A percentile compares a stretch with the other conserved stretches of the same genome.
These are phyloP conservation scores for Cossypha dichroa DNA, from an alignment of 2,797 vertebrate species.

Conservation along the genomic window DNA sequence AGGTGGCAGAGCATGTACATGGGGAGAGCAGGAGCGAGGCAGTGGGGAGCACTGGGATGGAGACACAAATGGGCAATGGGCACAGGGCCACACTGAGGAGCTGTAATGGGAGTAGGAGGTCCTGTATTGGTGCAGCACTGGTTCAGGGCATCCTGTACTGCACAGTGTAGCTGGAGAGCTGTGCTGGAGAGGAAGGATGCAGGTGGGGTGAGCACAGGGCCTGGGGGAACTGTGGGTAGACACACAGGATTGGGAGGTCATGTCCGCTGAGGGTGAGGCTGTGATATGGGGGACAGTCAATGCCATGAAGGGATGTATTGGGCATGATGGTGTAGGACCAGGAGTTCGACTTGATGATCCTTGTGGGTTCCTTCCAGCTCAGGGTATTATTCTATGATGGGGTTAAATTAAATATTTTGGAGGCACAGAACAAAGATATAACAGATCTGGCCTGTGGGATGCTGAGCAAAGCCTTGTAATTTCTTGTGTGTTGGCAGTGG, in stretches of 20 bases:
- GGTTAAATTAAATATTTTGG: background rate
- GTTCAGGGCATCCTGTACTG: background rate
- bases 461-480: background rate
- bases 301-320: background rate
- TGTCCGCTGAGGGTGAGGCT: background rate
- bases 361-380: background rate
- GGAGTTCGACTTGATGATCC: accelerated
- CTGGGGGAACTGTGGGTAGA: background rate
- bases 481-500: background rate
- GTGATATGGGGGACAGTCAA: background rate
- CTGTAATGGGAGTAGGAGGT: background rate
- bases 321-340: background rate
- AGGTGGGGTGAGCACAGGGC: background rate
- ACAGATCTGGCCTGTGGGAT: background rate
- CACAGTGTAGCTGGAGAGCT: background rate
- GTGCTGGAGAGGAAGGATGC: background rate
- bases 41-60: background rate
- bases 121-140: background rate
- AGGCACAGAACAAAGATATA: background rate
- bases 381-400: background rate
- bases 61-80: background rate
- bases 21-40: background rate
- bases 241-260: background rate
- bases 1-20: background rate
- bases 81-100: background rate